Base-by-base conservation (phyloP, 2,113 vertebrate genomes). In the Otis tarda region DNA sequence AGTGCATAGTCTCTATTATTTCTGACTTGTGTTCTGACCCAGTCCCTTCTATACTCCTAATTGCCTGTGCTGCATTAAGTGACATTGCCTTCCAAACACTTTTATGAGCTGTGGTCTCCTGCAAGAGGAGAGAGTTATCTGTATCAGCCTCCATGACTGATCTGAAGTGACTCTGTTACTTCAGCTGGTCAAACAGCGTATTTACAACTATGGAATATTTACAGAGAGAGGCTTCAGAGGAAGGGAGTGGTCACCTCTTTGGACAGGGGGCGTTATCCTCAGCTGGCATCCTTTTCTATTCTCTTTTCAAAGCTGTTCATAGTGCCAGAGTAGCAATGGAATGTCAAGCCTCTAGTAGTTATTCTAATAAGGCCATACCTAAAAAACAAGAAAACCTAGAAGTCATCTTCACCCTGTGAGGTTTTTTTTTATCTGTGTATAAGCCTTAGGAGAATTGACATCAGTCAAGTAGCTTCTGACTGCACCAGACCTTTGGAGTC, bases 1-100 rank as follows among this genome's bases (percentile, higher is more conserved):
- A 98, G 92, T 79, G 56, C 81, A 88, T 64, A 47, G 86, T 96
- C 91, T 96, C 69, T 95, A 83, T 97, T 97, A 95, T 97, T 97
- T 94, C 96, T 97, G 97, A 98, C 95, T 97, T 68, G 88, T 78
- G 71, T 96, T 97, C 95, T 97, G 97, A 98, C 96, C 97, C 78
- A 69, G 85, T 96, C 95, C 81, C 67, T 96, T 97, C 82, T 92
- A 79, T 96, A 95, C 82, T 97, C 95, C 95, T 97, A 94, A 89
- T 92, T 96, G 96, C 81, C 90, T 95, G 64, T 45, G 94, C 90
- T 87, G 70, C 55, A 33, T 70, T 93, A 96, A 98, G 97, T 97
- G 94, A 94, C 93, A 80, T 50, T 0, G 1, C 94, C 93, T 71
- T 92, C 74, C 33, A 31, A 3, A 15, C 14, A 35, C 60, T 95